These are phyloP conservation scores for Tyrophagus putrescentiae DNA, from an alignment of 1,140 invertebrate genomes.

Conservation along the genomic window DNA sequence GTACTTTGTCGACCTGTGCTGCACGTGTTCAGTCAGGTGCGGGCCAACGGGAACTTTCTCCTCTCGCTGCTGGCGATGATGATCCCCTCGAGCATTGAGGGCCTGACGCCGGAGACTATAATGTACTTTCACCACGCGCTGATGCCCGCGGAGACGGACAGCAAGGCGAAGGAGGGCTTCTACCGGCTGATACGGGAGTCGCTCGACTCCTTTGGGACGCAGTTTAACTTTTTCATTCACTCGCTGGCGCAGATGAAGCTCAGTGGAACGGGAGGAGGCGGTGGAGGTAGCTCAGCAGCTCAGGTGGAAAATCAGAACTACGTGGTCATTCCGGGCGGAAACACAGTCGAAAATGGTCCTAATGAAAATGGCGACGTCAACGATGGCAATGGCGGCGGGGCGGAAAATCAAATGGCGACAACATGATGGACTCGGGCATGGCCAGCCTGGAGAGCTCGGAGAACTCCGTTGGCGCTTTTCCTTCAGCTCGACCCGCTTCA, in stretches of 20 bases:
- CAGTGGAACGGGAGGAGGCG: neutral
- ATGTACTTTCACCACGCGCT: conserved; percentile 79
- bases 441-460: conserved; percentile 6
- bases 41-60: conserved; percentile 78
- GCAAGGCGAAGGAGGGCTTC: conserved; percentile 83
- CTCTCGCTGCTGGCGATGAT: conserved; percentile 87
- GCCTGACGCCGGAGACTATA: conserved; percentile 77
- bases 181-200: conserved; percentile 67
- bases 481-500: neutral
- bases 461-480: neutral
- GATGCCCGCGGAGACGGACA: conserved; percentile 71
- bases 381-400: neutral
- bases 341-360: no score
- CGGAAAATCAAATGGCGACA: no score
- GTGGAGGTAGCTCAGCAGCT: neutral
- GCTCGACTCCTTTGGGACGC: conserved; percentile 58
- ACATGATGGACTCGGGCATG: neutral
- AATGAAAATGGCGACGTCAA: neutral
- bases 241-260: conserved; percentile 77
- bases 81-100: conserved; percentile 82
- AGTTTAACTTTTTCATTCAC: conserved; percentile 94
- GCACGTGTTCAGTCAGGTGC: conserved; percentile 87
- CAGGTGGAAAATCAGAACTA: neutral
- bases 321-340: neutral
- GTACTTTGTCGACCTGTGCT: conserved; percentile 92